phyloP scores from a whole-genome alignment of 2,888 invertebrate genomes.

The Ligdia adustata region DNA sequence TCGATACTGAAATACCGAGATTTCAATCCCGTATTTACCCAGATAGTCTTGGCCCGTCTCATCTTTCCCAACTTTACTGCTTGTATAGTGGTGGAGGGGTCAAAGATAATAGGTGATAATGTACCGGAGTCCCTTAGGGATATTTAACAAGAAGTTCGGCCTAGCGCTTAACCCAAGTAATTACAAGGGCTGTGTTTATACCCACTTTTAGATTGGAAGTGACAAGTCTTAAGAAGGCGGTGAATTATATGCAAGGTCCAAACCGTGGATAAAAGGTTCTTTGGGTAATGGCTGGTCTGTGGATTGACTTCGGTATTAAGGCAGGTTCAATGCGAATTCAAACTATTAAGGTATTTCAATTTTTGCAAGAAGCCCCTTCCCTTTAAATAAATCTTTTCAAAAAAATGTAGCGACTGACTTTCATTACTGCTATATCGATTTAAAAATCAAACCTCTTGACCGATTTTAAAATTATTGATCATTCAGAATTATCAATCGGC shows the following conservation, averaged over 20 bases:
- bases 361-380: no score
- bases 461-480: no score
- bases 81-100: conserved; percentile 39
- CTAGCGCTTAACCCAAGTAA: conserved; percentile 74
- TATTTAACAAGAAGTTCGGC: conserved; percentile 74
- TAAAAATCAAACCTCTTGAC: no score
- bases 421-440: no score
- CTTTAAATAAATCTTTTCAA: no score
- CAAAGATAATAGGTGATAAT: conserved; percentile 71
- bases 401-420: no score
- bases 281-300: conserved; percentile 12
- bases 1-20: no score
- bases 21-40: no score
- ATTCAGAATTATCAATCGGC: no score
- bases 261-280: conserved; percentile 17
- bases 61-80: not conserved
- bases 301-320: not conserved
- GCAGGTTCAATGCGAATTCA: not conserved
- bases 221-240: conserved; percentile 43
- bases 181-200: conserved; percentile 70
- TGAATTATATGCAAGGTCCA: conserved; percentile 45
- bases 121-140: conserved; percentile 63
- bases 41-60: conserved; percentile 42
- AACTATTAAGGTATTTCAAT: not conserved
- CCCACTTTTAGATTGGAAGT: conserved; percentile 46